Conservation (phyloP, 2,113 vertebrate genomes). For the Lasiurus cinereus region DNA sequence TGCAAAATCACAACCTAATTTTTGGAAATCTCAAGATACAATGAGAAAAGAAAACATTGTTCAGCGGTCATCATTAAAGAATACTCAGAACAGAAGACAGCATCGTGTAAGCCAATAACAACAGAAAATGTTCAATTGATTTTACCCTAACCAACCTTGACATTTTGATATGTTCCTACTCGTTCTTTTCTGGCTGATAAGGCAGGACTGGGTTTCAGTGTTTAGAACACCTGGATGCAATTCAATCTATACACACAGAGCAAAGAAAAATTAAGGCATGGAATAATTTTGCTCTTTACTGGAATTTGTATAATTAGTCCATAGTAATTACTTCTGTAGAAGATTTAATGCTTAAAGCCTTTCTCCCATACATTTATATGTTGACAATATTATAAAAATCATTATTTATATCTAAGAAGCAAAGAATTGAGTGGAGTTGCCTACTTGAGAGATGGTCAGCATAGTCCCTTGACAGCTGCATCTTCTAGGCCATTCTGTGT, state of each 20-base stretch:
- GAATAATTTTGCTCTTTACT: neutral
- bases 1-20: neutral
- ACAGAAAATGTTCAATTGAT: neutral
- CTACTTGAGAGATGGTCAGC: neutral
- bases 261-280: neutral
- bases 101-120: neutral
- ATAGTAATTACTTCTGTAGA: neutral
- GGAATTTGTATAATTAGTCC: neutral
- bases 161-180: neutral
- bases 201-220: no score
- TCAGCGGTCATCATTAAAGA: neutral
- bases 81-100: neutral
- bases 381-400: neutral
- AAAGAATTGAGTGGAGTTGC: neutral
- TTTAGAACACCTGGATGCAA: constrained; percentile 41
- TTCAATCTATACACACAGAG: neutral
- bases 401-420: neutral
- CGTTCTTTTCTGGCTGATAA: neutral
- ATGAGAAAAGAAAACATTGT: neutral
- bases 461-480: accelerated
- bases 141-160: no score
- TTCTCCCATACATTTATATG: neutral
- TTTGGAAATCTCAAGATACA: constrained; percentile 18
- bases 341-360: neutral
- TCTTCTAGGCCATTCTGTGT: neutral